Conservation (phyloP, 1,140 invertebrate genomes). For the Conus ventricosus region DNA sequence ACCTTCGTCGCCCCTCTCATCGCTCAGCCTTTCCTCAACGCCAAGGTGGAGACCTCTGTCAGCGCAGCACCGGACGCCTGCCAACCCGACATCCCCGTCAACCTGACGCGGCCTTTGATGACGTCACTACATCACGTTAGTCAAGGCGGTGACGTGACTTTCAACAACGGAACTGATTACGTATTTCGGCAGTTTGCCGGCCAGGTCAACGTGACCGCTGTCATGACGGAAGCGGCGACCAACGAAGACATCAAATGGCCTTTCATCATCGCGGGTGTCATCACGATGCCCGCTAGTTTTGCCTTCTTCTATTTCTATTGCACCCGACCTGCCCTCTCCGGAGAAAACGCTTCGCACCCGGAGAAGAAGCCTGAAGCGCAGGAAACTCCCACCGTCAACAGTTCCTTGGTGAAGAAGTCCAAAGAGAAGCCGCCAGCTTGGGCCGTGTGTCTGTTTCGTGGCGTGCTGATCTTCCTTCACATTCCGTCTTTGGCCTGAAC, state of each 20-base stretch:
- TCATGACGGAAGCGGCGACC: background rate
- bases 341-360: background rate
- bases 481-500: conserved; percentile 32
- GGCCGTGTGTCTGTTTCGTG: background rate
- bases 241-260: conserved; percentile 21
- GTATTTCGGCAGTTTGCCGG: background rate
- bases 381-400: too few relatives aligned
- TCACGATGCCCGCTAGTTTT: conserved; percentile 25
- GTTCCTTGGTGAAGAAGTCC: too few relatives aligned
- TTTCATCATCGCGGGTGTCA: conserved; percentile 29
- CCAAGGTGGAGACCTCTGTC: too few relatives aligned
- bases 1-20: conserved; percentile 37
- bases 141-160: background rate
- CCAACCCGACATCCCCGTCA: background rate
- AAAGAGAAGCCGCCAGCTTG: background rate
- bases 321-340: background rate
- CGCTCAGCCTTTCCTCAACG: conserved; percentile 21
- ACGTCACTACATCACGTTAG: background rate
- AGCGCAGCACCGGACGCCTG: background rate
- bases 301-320: conserved; percentile 39
- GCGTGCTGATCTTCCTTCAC: conserved; percentile 30
- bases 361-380: too few relatives aligned
- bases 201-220: background rate
- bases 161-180: background rate
- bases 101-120: background rate